Evolutionary conservation across 2,113 vertebrate genomes (phyloP).

Genomic region (Peromyscus leucopus): DNA sequence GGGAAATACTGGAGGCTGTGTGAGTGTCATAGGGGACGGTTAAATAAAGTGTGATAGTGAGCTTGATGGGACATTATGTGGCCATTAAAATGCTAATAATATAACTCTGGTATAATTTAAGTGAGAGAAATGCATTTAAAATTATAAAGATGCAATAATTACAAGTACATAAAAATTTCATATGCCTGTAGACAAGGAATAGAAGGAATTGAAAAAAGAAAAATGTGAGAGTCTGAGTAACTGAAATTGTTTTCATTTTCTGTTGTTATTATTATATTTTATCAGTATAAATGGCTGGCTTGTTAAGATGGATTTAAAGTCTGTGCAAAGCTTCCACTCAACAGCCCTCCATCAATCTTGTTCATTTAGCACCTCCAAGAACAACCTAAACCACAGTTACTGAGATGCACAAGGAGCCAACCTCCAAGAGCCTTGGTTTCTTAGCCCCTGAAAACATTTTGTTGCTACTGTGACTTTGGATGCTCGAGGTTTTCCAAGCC

Average conservation of each 20-base stretch:
- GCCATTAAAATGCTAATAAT: conserved; percentile 73
- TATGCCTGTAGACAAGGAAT: conserved; percentile 2
- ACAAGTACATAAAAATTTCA: conserved; percentile 65
- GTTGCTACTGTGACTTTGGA: conserved; percentile 34
- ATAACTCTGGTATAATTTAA: conserved; percentile 67
- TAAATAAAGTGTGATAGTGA: conserved; percentile 56
- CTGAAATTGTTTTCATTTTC: conserved; percentile 30
- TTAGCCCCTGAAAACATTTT: conserved; percentile 23
- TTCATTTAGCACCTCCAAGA: conserved; percentile 24
- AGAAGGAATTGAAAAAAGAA: conserved; percentile 45
- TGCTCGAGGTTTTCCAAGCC: conserved; percentile 4
- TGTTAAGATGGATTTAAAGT: conserved; percentile 31
- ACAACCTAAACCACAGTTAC: neutral
- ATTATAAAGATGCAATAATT: conserved; percentile 73
- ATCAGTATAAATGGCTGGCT: conserved; percentile 12
- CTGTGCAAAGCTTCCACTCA: neutral
- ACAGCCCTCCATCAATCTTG: neutral
- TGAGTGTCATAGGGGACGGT: neutral
- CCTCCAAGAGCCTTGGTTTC: neutral
- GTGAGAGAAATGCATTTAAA: conserved; percentile 62
- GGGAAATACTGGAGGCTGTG: neutral
- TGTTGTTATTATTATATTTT: conserved; percentile 22
- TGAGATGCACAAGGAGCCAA: neutral
- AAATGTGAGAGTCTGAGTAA: conserved; percentile 48
- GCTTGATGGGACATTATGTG: conserved; percentile 56